Conservation (phyloP, 2,888 invertebrate species). For the Cyrtodaria siliqua region DNA sequence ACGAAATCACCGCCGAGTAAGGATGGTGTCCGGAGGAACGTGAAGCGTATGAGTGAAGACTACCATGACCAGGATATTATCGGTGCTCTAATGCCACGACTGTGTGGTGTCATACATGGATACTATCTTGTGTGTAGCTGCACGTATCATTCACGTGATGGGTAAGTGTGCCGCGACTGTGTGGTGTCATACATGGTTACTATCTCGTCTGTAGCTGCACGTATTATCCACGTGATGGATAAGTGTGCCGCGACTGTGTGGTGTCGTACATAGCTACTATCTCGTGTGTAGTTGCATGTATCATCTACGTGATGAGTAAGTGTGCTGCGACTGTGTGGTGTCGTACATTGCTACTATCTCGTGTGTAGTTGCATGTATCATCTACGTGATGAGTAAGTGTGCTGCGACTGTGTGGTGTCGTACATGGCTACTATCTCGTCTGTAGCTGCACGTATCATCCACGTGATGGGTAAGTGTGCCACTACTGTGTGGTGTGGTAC, state of each 20-base stretch:
- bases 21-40: not conserved
- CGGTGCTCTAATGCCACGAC: constrained; percentile 76
- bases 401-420: constrained; percentile 81
- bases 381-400: too few relatives aligned
- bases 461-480: constrained; percentile 72
- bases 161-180: constrained; percentile 78
- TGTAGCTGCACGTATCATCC: constrained; percentile 67
- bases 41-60: constrained; percentile 52
- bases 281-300: constrained; percentile 72
- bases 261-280: constrained; percentile 83
- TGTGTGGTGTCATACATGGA: constrained; percentile 82
- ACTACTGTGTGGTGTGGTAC: constrained; percentile 81
- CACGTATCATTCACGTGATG: constrained; percentile 57
- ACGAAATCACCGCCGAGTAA: too few relatives aligned
- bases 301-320: constrained; percentile 63
- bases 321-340: too few relatives aligned
- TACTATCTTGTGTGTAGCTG: constrained; percentile 79
- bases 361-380: too few relatives aligned
- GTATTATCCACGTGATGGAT: constrained; percentile 63
- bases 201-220: constrained; percentile 76
- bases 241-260: constrained; percentile 80
- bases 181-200: constrained; percentile 82
- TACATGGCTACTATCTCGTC: constrained; percentile 82
- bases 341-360: too few relatives aligned
- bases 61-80: constrained; percentile 71